These are phyloP conservation scores for Dolichoris vasculosae DNA, from an alignment of 1,140 invertebrate species.

Conservation along the genomic window DNA sequence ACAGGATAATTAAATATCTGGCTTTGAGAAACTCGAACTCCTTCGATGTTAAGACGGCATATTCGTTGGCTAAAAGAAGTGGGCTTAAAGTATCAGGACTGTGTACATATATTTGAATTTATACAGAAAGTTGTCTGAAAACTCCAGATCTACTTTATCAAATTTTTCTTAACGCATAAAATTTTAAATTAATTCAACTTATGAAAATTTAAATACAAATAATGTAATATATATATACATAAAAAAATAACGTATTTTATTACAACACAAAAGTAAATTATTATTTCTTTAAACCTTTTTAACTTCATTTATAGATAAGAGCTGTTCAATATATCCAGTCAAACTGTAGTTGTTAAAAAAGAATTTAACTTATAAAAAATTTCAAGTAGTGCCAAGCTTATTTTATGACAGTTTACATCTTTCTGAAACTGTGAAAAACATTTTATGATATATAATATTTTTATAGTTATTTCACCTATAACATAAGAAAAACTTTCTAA, in stretches of 20 bases:
- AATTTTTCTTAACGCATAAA: neutral
- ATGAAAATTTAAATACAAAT: neutral
- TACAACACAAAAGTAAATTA: no score
- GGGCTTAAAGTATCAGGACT: neutral
- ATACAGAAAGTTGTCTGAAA: neutral
- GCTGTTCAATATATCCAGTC: no score
- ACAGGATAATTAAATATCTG: neutral
- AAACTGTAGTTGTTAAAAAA: neutral
- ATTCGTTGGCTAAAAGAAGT: neutral
- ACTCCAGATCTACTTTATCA: neutral
- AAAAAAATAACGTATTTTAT: neutral
- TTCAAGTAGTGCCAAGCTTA: neutral
- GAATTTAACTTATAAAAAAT: neutral
- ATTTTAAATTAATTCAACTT: neutral
- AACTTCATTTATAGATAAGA: no score
- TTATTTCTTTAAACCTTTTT: no score
- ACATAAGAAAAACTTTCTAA: neutral
- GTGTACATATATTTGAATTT: neutral
- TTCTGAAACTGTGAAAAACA: neutral
- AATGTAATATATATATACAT: neutral
- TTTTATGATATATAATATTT: conserved; percentile 28
- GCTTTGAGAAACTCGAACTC: neutral
- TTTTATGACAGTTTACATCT: neutral
- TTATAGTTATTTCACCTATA: conserved; percentile 10
- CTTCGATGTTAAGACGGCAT: neutral